phyloP scores from a whole-genome alignment of 2,113 vertebrate genomes.

The Galemys pyrenaicus region DNA sequence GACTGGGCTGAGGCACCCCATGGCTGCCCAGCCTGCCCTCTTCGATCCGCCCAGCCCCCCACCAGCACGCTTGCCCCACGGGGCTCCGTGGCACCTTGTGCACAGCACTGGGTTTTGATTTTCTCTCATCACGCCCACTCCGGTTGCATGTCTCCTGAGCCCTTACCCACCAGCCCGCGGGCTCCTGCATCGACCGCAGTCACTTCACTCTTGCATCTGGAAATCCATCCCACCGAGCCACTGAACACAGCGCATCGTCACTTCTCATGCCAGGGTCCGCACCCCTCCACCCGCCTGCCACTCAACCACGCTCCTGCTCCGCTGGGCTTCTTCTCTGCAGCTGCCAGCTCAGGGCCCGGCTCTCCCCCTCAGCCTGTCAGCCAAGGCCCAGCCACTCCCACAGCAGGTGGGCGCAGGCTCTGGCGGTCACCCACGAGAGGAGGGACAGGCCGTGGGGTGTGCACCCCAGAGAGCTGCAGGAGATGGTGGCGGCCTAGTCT shows the following conservation, averaged over 20 bases:
- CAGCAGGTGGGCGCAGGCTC: not conserved
- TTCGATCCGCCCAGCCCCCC: not conserved
- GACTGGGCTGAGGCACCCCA: not conserved
- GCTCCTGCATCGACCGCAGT: conserved; percentile 35
- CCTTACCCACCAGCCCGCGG: not conserved
- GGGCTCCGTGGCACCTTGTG: not conserved
- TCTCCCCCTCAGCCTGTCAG: not conserved
- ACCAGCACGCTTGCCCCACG: not conserved
- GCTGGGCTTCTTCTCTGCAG: not conserved
- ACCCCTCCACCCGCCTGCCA: not conserved
- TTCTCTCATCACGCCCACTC: not conserved
- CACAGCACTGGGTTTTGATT: not conserved
- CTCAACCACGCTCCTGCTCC: not conserved
- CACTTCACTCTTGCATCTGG: conserved; percentile 57
- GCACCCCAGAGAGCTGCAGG: not conserved
- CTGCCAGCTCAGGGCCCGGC: not conserved
- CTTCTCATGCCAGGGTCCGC: not conserved
- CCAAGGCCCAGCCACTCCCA: not conserved
- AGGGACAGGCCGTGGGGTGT: not conserved
- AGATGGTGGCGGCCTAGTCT: not conserved
- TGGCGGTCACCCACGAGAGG: not conserved
- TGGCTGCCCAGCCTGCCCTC: not conserved
- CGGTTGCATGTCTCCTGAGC: conserved; percentile 49
- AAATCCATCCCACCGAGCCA: conserved; percentile 70
- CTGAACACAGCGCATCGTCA: conserved; percentile 49